Evolutionary conservation across 2,888 invertebrate species (phyloP).

Genomic region (Muschampia plurimacula): DNA sequence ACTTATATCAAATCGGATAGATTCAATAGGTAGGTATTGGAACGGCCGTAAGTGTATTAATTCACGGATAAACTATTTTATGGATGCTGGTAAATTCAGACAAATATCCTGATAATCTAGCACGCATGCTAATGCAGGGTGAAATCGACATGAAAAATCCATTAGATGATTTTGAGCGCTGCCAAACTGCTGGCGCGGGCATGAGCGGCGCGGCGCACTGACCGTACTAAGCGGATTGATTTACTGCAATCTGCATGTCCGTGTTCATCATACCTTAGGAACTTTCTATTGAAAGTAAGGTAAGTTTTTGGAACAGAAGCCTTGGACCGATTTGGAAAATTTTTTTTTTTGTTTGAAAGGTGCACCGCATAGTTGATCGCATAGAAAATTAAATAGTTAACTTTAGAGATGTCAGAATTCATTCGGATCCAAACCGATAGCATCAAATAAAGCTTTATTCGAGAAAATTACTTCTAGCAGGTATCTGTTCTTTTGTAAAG

Average conservation of each 20-base stretch:
- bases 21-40: too few species aligned
- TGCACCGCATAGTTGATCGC: too few species aligned
- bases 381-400: too few species aligned
- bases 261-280: too few species aligned
- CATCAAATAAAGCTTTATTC: too few species aligned
- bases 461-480: too few species aligned
- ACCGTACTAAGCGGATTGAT: constrained; percentile 83
- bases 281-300: neutral
- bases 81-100: neutral
- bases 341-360: too few species aligned
- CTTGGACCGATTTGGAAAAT: too few species aligned
- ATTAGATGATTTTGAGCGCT: constrained; percentile 66
- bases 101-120: constrained; percentile 62
- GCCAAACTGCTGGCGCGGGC: constrained; percentile 57
- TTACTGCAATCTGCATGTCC: constrained; percentile 41
- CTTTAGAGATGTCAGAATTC: too few species aligned
- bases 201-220: constrained; percentile 66
- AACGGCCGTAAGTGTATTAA: neutral
- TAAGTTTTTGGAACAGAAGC: neutral
- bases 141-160: constrained; percentile 85
- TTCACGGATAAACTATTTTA: constrained; percentile 5
- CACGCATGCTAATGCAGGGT: constrained; percentile 64
- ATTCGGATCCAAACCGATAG: too few species aligned
- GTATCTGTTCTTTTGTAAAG: too few species aligned
- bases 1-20: too few species aligned